Evolutionary conservation across 2,888 invertebrate species (phyloP), one percentile per base, ranked within the genome.

Genomic region (Volucella bombylans): DNA sequence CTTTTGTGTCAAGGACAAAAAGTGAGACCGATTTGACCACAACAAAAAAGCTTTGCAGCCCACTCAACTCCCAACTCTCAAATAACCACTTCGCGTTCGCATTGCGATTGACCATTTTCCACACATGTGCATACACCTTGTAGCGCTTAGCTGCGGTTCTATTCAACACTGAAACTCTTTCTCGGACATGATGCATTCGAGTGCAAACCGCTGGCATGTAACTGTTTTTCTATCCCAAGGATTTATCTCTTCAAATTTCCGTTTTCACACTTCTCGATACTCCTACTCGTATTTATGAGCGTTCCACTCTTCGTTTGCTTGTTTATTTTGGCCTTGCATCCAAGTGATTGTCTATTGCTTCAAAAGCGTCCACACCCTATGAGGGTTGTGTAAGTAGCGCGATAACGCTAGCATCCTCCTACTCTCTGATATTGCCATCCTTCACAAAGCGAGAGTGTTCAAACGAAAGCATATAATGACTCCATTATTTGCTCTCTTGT

Each of bases 1-100:
- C 67, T 76, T 80, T 76, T 62, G 61, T 85, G 80, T 85, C 80
- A 85, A 85, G 83, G 83, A 85, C 83, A 76, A 85, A 80, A 79
- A 83, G 79, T 79, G 83, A 79, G 83, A 85, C 80, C 80, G 50
- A 76, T 85, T 80, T 55, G 83, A 67, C 83, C 80, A 62, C 76
- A 83, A 72, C 47, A 67, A 80, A 31, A 31, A 85, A 85, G 71
- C 80, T 74, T 57, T 62, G 8, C n/a, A 47, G 43, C 49, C 8
- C 10, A 10, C 15, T 14, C 9, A 43, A 39, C 45, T 6, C 39
- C 47, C 10, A 23, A 2, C 18, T 23, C 18, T 23, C 18, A 23
- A 23, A 23, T 23, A 23, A 23, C 2, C 18, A 31, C 18, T 31
- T 12, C 8, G 12, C 41, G 49, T 31, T 12, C 8, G 12, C 41